A percentile compares a stretch with the other conserved stretches of the same genome.
phyloP scores from a whole-genome alignment of 2,797 vertebrate species.

The Squalus acanthias region DNA sequence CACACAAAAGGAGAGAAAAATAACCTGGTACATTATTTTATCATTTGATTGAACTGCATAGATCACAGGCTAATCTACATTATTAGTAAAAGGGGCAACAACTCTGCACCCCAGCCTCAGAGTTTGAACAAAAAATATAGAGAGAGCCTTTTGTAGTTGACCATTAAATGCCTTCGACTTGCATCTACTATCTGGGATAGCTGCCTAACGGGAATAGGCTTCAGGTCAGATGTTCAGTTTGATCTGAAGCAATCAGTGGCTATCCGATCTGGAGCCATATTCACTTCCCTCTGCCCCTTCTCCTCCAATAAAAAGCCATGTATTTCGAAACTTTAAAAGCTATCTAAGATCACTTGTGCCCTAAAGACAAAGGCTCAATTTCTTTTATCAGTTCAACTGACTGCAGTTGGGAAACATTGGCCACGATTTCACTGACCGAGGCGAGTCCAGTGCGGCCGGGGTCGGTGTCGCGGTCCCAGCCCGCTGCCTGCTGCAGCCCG shows the following conservation, averaged over 20 bases:
- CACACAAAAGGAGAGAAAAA: background rate
- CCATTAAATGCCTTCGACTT: background rate
- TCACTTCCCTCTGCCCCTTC: background rate
- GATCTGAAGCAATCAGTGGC: background rate
- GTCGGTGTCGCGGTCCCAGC: too few relatives aligned
- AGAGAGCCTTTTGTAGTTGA: background rate
- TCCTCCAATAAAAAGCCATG: background rate
- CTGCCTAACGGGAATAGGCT: background rate
- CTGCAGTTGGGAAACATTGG: background rate
- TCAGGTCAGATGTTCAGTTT: background rate
- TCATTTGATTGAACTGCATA: background rate
- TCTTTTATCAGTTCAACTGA: too few relatives aligned
- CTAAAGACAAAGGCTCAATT: background rate
- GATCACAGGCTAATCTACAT: background rate
- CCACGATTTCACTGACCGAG: too few relatives aligned
- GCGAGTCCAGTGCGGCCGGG: too few relatives aligned
- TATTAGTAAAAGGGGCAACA: background rate
- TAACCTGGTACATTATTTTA: background rate
- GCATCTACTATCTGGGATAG: background rate
- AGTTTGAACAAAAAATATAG: background rate
- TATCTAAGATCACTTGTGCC: background rate
- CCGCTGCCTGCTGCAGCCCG: too few relatives aligned
- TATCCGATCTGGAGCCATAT: background rate
- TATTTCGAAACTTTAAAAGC: background rate
- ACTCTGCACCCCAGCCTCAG: background rate